Base-by-base conservation (phyloP, 2,797 vertebrate genomes). In the Syngnathus rostellatus region DNA sequence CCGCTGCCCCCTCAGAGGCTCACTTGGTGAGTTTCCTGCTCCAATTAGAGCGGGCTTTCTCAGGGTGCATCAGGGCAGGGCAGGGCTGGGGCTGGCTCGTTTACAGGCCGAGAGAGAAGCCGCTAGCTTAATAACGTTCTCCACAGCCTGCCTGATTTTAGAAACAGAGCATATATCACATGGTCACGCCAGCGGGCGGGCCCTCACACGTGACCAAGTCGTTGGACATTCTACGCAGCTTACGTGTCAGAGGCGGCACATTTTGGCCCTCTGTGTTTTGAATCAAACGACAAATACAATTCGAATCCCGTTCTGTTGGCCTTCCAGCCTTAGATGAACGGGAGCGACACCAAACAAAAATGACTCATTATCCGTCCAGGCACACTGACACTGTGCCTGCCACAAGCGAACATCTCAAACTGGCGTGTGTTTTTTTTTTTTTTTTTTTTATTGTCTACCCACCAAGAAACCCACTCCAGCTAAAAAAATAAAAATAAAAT, bases 111-210 rank as follows among this genome's bases (percentile, higher is more conserved):
- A 72, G 75, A 67, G 64, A 81, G 74, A 68, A 72, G 72, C 67
- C 73, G 78, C 73, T 64, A 77, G 84, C 88, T 81, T 86, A 88
- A 89, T 87, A 86, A 86, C 81, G 79, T 87, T 88, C 86, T 84
- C 82, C 69, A 81, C 69, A 64, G 81, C 57, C 83, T 89, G 79
- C 2, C 25, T 1, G 25, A 86, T 41, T 61, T 86, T 88, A 86
- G 85, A 88, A 89, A 81, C 72, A 81, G 74, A 73, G 73, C 81
- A 86, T 90, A 83, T 88, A 89, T 88, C 84, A 83, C 73, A 75
- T 72, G 75, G 72, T 73, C 77, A 60, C 70, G 51, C 1, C 23
- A 74, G 71, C 64, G n/a, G 8, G 57, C 43, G n/a, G 8, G 57
- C 43, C 51, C 53, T 62, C 67, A 25, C 23, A 10, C 16, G 21